Conservation (phyloP, 2,113 vertebrate species). For the Carassius auratus region DNA sequence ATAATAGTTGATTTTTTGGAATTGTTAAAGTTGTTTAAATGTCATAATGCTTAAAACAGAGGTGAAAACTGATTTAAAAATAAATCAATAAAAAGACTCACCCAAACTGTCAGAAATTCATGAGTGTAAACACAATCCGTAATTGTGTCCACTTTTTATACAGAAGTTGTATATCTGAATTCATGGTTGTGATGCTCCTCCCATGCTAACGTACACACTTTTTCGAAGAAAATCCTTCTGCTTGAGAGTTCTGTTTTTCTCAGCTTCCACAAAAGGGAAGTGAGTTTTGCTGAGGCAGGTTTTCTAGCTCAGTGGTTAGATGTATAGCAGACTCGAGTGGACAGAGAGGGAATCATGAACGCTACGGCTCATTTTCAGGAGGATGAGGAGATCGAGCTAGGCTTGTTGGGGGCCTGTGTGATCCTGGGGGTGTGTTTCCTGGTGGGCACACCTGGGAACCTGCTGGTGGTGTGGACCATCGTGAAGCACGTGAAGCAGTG, state of each 20-base stretch:
- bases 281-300: conserved; percentile 62
- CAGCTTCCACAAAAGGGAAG: conserved; percentile 67
- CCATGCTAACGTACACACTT: not conserved
- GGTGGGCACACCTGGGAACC: conserved; percentile 75
- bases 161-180: not conserved
- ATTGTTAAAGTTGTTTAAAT: not conserved
- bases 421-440: conserved; percentile 75
- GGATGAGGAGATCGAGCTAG: conserved; percentile 56
- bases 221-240: not conserved
- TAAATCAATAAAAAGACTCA: too few species aligned
- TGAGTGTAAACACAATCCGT: not conserved
- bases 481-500: conserved; percentile 71
- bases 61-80: not conserved
- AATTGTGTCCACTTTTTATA: not conserved
- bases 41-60: not conserved
- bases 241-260: conserved; percentile 56
- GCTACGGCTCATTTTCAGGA: conserved; percentile 9
- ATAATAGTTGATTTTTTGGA: too few species aligned
- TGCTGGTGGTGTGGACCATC: conserved; percentile 80
- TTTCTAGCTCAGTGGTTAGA: conserved; percentile 49
- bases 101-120: not conserved
- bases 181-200: not conserved
- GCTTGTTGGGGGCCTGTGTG: conserved; percentile 64
- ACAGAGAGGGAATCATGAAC: conserved; percentile 65
- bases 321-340: conserved; percentile 54